A percentile compares a stretch with the other conserved stretches of the same genome.
Evolutionary conservation across 1,140 invertebrate genomes (phyloP).

Genomic region (Capitella teleta): DNA sequence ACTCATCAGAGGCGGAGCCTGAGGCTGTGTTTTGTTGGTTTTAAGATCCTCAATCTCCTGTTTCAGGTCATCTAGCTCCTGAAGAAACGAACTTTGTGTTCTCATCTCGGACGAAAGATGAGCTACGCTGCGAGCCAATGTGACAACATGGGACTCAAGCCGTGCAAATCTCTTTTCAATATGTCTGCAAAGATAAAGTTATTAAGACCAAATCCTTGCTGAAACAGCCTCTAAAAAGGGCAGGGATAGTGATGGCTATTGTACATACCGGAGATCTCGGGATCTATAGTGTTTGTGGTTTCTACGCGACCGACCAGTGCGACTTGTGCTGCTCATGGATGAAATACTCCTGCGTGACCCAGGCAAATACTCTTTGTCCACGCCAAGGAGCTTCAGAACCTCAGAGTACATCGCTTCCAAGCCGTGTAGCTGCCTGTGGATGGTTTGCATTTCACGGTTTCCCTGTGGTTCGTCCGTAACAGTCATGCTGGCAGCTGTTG

Average conservation of each 20-base stretch:
- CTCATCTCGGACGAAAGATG: slow-evolving; percentile 85
- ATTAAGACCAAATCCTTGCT: neutral
- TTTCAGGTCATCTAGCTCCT: slow-evolving; percentile 75
- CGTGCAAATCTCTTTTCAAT: slow-evolving; percentile 77
- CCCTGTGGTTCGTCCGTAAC: no score
- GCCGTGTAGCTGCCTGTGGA: slow-evolving; percentile 69
- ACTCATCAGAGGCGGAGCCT: neutral
- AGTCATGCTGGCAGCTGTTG: no score
- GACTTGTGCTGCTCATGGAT: slow-evolving; percentile 1
- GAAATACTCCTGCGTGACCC: neutral
- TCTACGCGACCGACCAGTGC: neutral
- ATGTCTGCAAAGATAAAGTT: slow-evolving; percentile 48
- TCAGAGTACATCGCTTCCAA: slow-evolving; percentile 80
- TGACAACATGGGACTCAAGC: slow-evolving; percentile 82
- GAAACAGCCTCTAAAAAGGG: neutral
- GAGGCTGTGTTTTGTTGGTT: slow-evolving; percentile 29
- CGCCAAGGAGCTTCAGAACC: slow-evolving; percentile 52
- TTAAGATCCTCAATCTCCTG: slow-evolving; percentile 68
- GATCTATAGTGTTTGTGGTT: neutral
- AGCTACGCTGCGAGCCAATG: slow-evolving; percentile 78
- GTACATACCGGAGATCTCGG: no score
- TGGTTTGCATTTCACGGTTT: slow-evolving; percentile 60
- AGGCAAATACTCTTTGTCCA: slow-evolving; percentile 44
- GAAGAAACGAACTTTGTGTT: slow-evolving; percentile 67
- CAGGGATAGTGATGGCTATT: no score